These are phyloP conservation scores for Elanoides forficatus DNA, from an alignment of 2,113 vertebrate genomes.

Conservation along the genomic window DNA sequence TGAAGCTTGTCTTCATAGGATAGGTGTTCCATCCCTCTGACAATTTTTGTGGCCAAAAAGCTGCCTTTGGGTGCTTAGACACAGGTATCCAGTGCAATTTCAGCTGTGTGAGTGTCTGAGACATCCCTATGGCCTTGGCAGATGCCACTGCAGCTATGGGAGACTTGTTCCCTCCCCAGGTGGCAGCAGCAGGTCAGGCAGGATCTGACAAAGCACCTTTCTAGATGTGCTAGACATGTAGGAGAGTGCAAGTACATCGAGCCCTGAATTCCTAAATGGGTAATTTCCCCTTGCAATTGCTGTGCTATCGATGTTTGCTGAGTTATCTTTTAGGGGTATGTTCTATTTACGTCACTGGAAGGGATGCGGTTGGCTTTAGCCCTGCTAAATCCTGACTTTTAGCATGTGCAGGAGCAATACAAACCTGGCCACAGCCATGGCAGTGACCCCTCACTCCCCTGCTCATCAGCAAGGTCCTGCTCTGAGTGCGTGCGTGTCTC, in stretches of 20 bases:
- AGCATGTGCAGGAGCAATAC: neutral
- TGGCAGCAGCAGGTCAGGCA: neutral
- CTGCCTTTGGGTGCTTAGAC: neutral
- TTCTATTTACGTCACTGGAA: neutral
- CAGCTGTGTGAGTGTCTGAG: neutral
- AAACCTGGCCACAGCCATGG: neutral
- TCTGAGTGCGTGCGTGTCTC: neutral
- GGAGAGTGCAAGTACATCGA: neutral
- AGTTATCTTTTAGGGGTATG: neutral
- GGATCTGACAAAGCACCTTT: neutral
- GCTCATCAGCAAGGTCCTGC: neutral
- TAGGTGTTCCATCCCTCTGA: neutral
- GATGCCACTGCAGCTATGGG: neutral
- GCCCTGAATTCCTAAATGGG: neutral
- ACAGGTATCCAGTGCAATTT: neutral
- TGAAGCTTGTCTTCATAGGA: neutral
- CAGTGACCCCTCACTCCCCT: no score
- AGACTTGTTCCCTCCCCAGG: neutral
- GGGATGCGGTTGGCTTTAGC: neutral
- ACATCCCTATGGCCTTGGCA: neutral
- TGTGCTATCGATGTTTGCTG: neutral
- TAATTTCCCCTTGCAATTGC: neutral
- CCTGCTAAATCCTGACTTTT: neutral
- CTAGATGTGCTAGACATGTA: neutral
- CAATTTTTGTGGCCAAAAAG: neutral